These are phyloP conservation scores for Coptodon rendalli DNA, from an alignment of 2,113 vertebrate genomes.

Conservation along the genomic window DNA sequence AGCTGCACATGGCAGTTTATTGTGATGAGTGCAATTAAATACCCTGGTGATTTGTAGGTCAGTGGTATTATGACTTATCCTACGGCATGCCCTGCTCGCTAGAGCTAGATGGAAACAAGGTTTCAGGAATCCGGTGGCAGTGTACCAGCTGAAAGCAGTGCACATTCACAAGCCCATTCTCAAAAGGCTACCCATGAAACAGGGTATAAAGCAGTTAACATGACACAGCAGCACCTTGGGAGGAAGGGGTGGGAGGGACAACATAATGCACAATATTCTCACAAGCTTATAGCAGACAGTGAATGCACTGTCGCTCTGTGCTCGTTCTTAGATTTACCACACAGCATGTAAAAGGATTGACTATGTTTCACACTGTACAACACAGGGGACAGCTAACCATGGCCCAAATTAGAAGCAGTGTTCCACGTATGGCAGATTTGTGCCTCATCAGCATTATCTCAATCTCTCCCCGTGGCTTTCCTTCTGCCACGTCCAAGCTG, in stretches of 20 bases:
- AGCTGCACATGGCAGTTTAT: slow-evolving; percentile 49
- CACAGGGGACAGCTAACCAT: slow-evolving; percentile 33
- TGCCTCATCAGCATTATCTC: slow-evolving; percentile 60
- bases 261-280: slow-evolving; percentile 22
- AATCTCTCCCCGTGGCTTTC: slow-evolving; percentile 45
- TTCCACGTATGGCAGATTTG: slow-evolving; percentile 36
- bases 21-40: slow-evolving; percentile 68
- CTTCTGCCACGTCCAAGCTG: slow-evolving; percentile 54
- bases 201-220: slow-evolving; percentile 39
- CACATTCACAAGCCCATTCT: slow-evolving; percentile 2
- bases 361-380: slow-evolving; percentile 8
- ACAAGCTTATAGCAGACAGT: slow-evolving; percentile 18
- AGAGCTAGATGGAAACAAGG: slow-evolving; percentile 10
- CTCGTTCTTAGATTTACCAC: slow-evolving; percentile 8
- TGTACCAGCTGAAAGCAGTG: neutral
- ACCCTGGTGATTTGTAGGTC: slow-evolving; percentile 43
- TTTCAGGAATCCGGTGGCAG: slow-evolving; percentile 5
- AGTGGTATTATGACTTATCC: slow-evolving; percentile 56
- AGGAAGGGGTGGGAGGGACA: neutral
- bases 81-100: neutral
- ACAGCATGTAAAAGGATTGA: slow-evolving; percentile 28
- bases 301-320: neutral
- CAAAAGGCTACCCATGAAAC: slow-evolving; percentile 31
- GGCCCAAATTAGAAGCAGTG: slow-evolving; percentile 56
- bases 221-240: slow-evolving; percentile 16